phyloP scores from a whole-genome alignment of 2,888 invertebrate species.

The Hedya salicella region DNA sequence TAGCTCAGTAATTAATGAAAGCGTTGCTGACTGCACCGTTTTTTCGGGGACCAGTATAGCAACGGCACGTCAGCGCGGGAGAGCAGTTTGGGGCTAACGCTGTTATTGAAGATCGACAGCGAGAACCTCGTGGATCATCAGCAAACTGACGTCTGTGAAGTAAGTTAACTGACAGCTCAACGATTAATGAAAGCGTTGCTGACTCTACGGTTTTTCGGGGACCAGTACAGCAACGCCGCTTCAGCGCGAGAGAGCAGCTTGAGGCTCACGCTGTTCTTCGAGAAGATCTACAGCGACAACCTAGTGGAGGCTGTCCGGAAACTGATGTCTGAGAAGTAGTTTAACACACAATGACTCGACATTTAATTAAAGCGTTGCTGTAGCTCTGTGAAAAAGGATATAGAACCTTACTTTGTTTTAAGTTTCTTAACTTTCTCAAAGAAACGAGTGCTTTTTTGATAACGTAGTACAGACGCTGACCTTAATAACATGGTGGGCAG shows the following conservation, averaged over 20 bases:
- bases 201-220: constrained; percentile 88
- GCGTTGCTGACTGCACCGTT: constrained; percentile 88
- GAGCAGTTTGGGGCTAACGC: constrained; percentile 83
- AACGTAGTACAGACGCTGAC: no score
- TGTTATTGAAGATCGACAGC: constrained; percentile 81
- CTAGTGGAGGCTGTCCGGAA: constrained; percentile 78
- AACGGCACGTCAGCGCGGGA: constrained; percentile 84
- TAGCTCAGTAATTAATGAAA: no score
- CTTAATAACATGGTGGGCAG: no score
- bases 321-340: constrained; percentile 73
- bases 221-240: constrained; percentile 86
- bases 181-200: constrained; percentile 88
- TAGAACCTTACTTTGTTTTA: no score
- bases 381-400: no score
- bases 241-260: constrained; percentile 82
- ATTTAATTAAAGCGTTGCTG: constrained; percentile 87
- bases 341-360: no score
- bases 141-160: constrained; percentile 64
- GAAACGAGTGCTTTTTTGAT: no score
- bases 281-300: constrained; percentile 77
- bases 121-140: constrained; percentile 77
- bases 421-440: no score
- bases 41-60: constrained; percentile 87
- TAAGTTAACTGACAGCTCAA: not conserved
- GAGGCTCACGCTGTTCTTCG: constrained; percentile 79